Evolutionary conservation across 2,797 vertebrate species (phyloP).

Genomic region (Sternotherus odoratus): DNA sequence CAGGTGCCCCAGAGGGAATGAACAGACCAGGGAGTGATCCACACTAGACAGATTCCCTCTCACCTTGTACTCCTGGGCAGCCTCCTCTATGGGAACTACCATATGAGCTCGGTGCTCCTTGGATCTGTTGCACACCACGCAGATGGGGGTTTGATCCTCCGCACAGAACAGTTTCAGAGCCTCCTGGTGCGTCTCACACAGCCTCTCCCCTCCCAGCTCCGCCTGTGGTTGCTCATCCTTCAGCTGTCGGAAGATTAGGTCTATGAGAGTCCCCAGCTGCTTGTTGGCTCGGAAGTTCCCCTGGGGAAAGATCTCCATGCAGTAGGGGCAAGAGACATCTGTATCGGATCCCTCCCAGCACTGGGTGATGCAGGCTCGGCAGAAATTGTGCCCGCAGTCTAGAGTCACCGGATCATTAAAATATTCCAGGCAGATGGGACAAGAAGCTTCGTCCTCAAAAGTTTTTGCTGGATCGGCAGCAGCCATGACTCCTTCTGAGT

Average conservation of each 20-base stretch:
- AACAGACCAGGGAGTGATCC: too few relatives aligned
- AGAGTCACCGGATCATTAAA: slow-evolving; percentile 84
- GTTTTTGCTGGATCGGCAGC: background rate
- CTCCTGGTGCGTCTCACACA: background rate
- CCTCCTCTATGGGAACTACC: background rate
- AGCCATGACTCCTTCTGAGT: background rate
- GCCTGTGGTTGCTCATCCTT: background rate
- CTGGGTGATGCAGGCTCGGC: slow-evolving; percentile 81
- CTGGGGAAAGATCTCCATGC: slow-evolving; percentile 76
- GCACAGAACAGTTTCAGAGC: background rate
- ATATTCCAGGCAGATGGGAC: slow-evolving; percentile 84
- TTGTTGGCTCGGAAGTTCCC: background rate
- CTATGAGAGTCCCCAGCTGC: background rate
- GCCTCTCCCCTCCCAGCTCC: too few relatives aligned
- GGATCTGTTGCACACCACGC: background rate
- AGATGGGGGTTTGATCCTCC: background rate
- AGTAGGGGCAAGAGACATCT: slow-evolving; percentile 65
- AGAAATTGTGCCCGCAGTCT: slow-evolving; percentile 91
- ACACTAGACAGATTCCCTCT: background rate
- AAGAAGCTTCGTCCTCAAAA: slow-evolving; percentile 32
- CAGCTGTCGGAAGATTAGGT: background rate
- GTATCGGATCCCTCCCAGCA: slow-evolving; percentile 75
- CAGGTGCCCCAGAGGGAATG: too few relatives aligned
- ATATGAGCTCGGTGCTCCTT: background rate
- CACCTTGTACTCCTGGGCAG: background rate